These are phyloP conservation scores for Dendropsophus ebraccatus DNA, from an alignment of 2,113 vertebrate species.

Conservation along the genomic window DNA sequence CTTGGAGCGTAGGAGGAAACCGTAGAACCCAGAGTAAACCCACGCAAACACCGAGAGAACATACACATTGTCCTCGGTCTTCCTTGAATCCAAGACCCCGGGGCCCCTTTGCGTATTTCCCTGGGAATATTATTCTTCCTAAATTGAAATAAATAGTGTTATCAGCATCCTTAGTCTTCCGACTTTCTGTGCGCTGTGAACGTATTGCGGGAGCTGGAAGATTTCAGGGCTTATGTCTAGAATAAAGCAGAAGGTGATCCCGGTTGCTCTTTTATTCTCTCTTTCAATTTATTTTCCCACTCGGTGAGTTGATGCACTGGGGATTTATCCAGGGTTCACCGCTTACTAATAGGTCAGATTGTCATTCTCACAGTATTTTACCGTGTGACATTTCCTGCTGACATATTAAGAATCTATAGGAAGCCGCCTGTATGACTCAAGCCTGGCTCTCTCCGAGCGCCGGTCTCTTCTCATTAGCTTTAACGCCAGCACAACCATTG, in stretches of 20 bases:
- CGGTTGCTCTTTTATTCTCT: background rate
- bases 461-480: constrained; percentile 11
- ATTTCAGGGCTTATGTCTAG: background rate
- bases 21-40: background rate
- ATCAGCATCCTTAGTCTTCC: background rate
- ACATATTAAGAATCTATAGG: constrained; percentile 37
- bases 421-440: constrained; percentile 21
- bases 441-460: background rate
- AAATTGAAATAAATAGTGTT: background rate
- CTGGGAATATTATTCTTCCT: background rate
- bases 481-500: constrained; percentile 8
- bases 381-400: constrained; percentile 32
- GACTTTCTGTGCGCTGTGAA: background rate
- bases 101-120: background rate
- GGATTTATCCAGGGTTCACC: background rate
- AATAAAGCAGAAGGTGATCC: background rate
- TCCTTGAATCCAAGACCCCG: background rate
- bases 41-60: background rate
- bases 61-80: background rate
- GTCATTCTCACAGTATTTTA: constrained; percentile 30
- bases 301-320: background rate
- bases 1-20: background rate
- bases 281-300: constrained; percentile 2
- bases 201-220: background rate
- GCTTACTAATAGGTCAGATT: constrained; percentile 20